Base-by-base conservation (phyloP, 2,113 vertebrate genomes). In the Pungitius pungitius region DNA sequence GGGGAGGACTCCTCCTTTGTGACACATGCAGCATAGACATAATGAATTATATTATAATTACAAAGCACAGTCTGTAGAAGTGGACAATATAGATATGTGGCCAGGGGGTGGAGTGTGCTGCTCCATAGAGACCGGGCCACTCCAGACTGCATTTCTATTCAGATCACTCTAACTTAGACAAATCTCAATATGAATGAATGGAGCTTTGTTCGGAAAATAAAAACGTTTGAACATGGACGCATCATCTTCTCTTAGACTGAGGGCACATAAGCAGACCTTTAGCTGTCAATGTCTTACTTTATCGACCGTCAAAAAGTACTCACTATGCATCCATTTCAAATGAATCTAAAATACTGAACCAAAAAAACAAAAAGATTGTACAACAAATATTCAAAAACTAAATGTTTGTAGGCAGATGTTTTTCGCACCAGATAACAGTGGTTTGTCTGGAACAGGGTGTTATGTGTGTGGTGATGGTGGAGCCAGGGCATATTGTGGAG, bases 11-110 rank as follows among this genome's bases (percentile, higher is more conserved):
- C 77, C 58, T 81, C 84, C 91, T 92, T 93, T 93, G 92, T 94
- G 89, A 87, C 87, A 89, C 91, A 89, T 90, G 91, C 89, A 86
- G 89, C 85, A 83, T 83, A 90, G 90, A 94, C 93, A 94, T 94
- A 93, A 94, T 94, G 94, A 94, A 94, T 94, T 93, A 94, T 93
- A 94, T 94, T 94, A 94, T 94, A 94, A 94, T 94, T 94, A 94
- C 93, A 94, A 94, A 93, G 93, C 93, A 87, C 85, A 91, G 91
- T 93, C 88, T 89, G 88, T 90, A 91, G 91, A 93, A 93, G 91
- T 92, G 90, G 88, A 94, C 93, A 93, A 94, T 92, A 92, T 91
- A 92, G 91, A 94, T 95, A 93, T 94, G 93, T 92, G 92, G 92
- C 86, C 86, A 85, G 87, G 92, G 89, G 92, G 90, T 89, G 92